Conservation (phyloP, 2,797 vertebrate genomes). For the Neosilurus mollespiculum region DNA sequence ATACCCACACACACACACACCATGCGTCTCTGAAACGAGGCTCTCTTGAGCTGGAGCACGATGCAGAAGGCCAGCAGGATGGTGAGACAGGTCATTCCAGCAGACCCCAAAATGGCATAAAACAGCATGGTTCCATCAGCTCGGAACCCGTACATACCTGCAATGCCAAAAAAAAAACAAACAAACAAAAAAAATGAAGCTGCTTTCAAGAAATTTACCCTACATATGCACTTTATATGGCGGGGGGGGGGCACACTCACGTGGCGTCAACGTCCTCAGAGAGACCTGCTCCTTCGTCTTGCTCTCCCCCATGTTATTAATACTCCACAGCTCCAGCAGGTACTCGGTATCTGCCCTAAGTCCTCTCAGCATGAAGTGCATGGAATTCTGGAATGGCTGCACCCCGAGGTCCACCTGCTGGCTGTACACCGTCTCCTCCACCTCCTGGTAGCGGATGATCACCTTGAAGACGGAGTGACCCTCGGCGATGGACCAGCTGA, state of each 20-base stretch:
- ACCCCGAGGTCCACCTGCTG: conserved; percentile 81
- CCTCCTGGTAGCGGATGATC: conserved; percentile 79
- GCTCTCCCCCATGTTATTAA: conserved; percentile 82
- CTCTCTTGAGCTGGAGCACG: conserved; percentile 81
- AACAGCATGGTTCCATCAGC: conserved; percentile 81
- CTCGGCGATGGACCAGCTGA: conserved; percentile 79
- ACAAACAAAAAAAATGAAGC: neutral
- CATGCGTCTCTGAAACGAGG: conserved; percentile 82
- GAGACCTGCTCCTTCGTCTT: conserved; percentile 64
- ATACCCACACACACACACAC: conserved; percentile 53
- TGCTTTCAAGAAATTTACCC: neutral
- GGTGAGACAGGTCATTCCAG: conserved; percentile 86
- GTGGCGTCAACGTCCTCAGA: conserved; percentile 65
- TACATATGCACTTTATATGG: too few relatives aligned
- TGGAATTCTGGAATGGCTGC: conserved; percentile 63
- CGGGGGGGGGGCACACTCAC: conserved; percentile 25
- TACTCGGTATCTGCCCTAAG: conserved; percentile 79
- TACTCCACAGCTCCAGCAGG: conserved; percentile 77
- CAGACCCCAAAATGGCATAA: conserved; percentile 84
- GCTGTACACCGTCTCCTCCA: conserved; percentile 74
- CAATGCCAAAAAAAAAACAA: conserved; percentile 17
- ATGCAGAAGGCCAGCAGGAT: conserved; percentile 85
- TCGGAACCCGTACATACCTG: conserved; percentile 66
- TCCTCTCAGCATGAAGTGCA: conserved; percentile 79
- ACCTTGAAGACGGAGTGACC: conserved; percentile 82